These are phyloP conservation scores for Halcyon senegalensis DNA, from an alignment of 2,113 vertebrate genomes.

Conservation along the genomic window DNA sequence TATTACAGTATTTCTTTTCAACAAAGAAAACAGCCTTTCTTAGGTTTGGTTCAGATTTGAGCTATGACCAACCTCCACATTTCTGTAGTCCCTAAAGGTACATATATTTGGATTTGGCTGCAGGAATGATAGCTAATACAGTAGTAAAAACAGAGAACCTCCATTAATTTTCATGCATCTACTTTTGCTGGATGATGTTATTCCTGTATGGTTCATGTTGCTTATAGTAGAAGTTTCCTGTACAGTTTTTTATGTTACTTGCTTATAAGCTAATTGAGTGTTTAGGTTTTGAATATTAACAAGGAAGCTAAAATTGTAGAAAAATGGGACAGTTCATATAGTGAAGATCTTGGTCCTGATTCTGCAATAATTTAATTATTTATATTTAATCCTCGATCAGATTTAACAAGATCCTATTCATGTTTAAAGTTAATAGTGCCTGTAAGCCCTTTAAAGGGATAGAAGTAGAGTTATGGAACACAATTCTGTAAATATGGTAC, in stretches of 20 bases:
- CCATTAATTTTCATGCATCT: neutral
- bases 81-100: neutral
- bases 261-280: neutral
- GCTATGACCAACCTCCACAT: neutral
- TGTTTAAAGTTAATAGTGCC: neutral
- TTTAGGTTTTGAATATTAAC: neutral
- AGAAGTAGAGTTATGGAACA: neutral
- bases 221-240: neutral
- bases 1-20: neutral
- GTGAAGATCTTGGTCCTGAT: neutral
- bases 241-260: neutral
- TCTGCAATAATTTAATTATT: neutral
- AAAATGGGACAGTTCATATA: neutral
- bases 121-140: neutral
- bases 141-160: neutral
- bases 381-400: neutral
- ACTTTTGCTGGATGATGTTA: neutral
- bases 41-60: neutral
- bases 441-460: neutral
- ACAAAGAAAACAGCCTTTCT: neutral
- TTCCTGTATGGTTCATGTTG: neutral
- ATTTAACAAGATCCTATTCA: neutral
- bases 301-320: neutral
- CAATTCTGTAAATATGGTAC: neutral
- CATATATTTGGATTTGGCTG: neutral